A percentile compares a stretch with the other conserved stretches of the same genome.
These are phyloP conservation scores for Echiichthys vipera DNA, from an alignment of 2,797 vertebrate species.

Conservation along the genomic window DNA sequence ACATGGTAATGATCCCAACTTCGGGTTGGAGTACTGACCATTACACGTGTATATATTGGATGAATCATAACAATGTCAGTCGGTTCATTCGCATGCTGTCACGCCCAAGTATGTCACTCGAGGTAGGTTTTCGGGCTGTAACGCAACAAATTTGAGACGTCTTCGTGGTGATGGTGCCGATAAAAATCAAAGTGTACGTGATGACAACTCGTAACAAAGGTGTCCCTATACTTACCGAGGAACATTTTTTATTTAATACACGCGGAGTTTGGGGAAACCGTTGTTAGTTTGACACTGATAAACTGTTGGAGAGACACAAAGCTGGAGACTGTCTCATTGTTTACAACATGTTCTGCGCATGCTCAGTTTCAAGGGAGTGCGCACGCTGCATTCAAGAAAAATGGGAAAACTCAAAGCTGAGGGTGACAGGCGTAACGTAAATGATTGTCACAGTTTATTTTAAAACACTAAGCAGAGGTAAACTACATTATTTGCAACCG, in stretches of 20 bases:
- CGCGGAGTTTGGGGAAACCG: constrained; percentile 29
- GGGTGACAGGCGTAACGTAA: not conserved
- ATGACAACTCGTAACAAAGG: constrained; percentile 58
- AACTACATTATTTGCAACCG: not conserved
- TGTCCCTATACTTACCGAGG: constrained; percentile 77
- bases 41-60: not conserved
- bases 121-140: constrained; percentile 64
- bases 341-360: constrained; percentile 85
- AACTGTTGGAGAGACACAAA: constrained; percentile 80
- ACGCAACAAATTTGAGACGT: constrained; percentile 73
- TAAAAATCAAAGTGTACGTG: constrained; percentile 50
- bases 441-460: not conserved
- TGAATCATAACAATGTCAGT: constrained; percentile 2
- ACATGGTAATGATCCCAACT: not conserved
- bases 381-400: constrained; percentile 50
- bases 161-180: constrained; percentile 65
- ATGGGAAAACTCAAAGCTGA: constrained; percentile 52
- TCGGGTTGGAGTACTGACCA: not conserved
- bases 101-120: constrained; percentile 82
- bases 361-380: constrained; percentile 78
- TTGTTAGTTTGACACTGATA: constrained; percentile 64
- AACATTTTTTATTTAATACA: constrained; percentile 65
- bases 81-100: constrained; percentile 71
- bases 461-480: not conserved
- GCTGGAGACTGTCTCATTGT: constrained; percentile 85